A percentile compares a stretch with the other conserved stretches of the same genome.
phyloP scores from a whole-genome alignment of 2,888 invertebrate genomes.

The Sarcophaga subvicina region DNA sequence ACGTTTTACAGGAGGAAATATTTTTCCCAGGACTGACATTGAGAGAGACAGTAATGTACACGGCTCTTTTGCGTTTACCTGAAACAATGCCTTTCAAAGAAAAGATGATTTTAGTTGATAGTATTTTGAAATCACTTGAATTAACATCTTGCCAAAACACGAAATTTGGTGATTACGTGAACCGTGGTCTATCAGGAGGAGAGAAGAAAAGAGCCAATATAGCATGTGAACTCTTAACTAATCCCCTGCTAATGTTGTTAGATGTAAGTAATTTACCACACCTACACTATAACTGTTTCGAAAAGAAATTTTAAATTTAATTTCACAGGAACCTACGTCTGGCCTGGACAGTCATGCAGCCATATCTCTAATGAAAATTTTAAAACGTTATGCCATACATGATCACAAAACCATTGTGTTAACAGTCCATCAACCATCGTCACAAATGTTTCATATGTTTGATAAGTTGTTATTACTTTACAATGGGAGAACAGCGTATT shows the following conservation, averaged over 20 bases:
- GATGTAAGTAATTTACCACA: constrained; percentile 85
- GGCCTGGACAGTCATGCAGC: constrained; percentile 92
- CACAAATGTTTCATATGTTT: constrained; percentile 92
- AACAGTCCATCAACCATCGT: constrained; percentile 92
- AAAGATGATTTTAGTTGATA: constrained; percentile 90
- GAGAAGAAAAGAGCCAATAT: constrained; percentile 93
- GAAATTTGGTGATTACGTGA: constrained; percentile 89
- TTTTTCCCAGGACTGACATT: constrained; percentile 91
- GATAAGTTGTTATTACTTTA: constrained; percentile 88
- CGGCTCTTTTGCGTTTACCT: constrained; percentile 85
- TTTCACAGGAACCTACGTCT: constrained; percentile 89
- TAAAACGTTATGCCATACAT: constrained; percentile 88
- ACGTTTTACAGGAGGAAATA: constrained; percentile 91
- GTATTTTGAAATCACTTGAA: constrained; percentile 89
- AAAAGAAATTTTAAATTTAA: too few species aligned
- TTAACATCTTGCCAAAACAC: constrained; percentile 89
- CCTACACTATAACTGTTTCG: too few species aligned
- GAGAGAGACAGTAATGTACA: constrained; percentile 88
- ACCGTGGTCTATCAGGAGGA: constrained; percentile 90
- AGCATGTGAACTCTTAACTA: constrained; percentile 91
- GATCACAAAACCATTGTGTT: constrained; percentile 91
- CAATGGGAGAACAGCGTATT: constrained; percentile 89
- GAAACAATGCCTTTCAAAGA: constrained; percentile 87
- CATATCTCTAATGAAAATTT: constrained; percentile 87
- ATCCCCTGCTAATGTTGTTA: constrained; percentile 89